Base-by-base conservation (phyloP, 2,113 vertebrate species). In the Electrona antarctica region DNA sequence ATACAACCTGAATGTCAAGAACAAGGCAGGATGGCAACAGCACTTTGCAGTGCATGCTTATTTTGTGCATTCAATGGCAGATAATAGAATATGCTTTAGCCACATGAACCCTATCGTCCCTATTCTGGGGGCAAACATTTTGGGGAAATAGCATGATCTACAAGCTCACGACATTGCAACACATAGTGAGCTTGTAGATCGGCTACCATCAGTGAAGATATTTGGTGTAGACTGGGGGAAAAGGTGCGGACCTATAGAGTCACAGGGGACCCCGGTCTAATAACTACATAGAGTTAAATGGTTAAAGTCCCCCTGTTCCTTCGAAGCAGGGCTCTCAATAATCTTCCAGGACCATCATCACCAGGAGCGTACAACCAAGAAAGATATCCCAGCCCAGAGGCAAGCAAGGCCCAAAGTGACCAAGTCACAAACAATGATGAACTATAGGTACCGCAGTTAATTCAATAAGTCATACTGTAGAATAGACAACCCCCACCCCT, bases 11-110 rank as follows among this genome's bases (percentile, higher is more conserved):
- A 82, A 73, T 74, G 55, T 74, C 33, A 59, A 50, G 78, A 77
- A 83, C 73, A 85, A 83, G 73, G 77, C 69, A 72, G 79, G 76
- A 76, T 83, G 73, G 77, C 54, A 3, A 74, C 76, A 78, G 83
- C 71, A 84, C 76, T 52, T 74, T 21, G 54, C 73, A 67, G 81
- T 85, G 73, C 82, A 84, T 76, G 83, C 73, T 80, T 50, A 52
- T 14, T 60, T 78, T 86, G 79, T 84, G 83, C 64, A 77, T 57
- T 77, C 61, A 79, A 80, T 67, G 72, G 71, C 76, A 81, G 77
- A 74, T 79, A 56, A 57, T 67, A 69, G 50, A 73, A 87, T 63
- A 51, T 46, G 66, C 11, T 45, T 58, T 72, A 41, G 33, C 33
- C 33, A 41, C 33, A 41, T 41, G 33, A 41, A 41, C 33, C 33